A percentile compares a stretch with the other conserved stretches of the same genome.
These are phyloP conservation scores for Oscheius sp. DNA, from an alignment of 2,888 invertebrate species.

Conservation along the genomic window DNA sequence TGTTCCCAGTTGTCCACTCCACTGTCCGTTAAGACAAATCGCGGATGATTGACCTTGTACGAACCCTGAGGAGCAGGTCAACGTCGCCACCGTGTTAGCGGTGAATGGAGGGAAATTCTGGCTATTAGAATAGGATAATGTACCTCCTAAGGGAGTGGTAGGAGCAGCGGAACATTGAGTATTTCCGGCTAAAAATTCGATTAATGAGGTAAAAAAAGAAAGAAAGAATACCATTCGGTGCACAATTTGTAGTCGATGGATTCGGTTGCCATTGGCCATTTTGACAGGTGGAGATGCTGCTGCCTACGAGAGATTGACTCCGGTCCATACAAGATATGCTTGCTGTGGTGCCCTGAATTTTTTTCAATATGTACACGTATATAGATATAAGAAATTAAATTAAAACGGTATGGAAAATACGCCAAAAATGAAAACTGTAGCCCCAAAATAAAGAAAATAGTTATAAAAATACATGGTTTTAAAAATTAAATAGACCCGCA, in stretches of 20 bases:
- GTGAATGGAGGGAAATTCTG: slow-evolving; percentile 2
- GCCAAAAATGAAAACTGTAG: too few species aligned
- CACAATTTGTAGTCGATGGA: slow-evolving; percentile 19
- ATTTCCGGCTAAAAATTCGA: not conserved
- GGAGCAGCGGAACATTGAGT: not conserved
- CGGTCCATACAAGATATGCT: slow-evolving; percentile 35
- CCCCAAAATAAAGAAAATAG: not conserved
- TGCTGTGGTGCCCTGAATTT: slow-evolving; percentile 39
- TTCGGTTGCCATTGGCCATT: slow-evolving; percentile 46
- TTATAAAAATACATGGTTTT: not conserved
- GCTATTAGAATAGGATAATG: slow-evolving; percentile 24
- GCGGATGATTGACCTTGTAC: slow-evolving; percentile 25
- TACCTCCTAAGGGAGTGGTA: slow-evolving; percentile 8
- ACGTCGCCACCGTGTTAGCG: slow-evolving; percentile 30
- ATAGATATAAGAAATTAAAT: too few species aligned
- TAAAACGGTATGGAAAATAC: too few species aligned
- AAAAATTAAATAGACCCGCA: not conserved
- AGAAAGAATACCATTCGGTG: not conserved
- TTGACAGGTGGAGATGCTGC: slow-evolving; percentile 39
- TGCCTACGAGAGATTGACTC: slow-evolving; percentile 37
- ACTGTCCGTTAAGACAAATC: slow-evolving; percentile 35
- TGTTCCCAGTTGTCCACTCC: slow-evolving; percentile 43
- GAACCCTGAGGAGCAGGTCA: slow-evolving; percentile 32
- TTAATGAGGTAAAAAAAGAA: not conserved
- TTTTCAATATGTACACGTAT: not conserved